Conservation (phyloP, 2,888 invertebrate genomes). For the Corythucha ciliata region DNA sequence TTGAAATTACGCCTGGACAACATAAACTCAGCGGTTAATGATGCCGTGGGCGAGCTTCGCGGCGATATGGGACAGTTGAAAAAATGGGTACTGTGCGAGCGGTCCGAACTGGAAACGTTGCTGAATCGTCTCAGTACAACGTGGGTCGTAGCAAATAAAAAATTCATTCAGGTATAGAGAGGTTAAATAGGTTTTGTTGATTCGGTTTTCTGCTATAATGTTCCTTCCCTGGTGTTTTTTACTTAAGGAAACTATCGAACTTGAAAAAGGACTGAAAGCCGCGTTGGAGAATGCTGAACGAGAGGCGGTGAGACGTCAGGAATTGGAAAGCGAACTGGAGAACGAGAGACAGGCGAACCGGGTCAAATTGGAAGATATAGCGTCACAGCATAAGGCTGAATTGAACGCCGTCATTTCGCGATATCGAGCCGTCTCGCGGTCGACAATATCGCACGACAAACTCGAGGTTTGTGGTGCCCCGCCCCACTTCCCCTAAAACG, state of each 20-base stretch:
- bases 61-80: conserved; percentile 28
- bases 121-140: conserved; percentile 26
- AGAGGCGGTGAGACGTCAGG: too few relatives aligned
- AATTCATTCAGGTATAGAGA: conserved; percentile 19
- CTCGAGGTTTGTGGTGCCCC: conserved; percentile 6
- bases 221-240: too few relatives aligned
- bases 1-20: conserved; percentile 16
- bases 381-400: conserved; percentile 50
- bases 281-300: conserved; percentile 13
- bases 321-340: conserved; percentile 14
- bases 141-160: conserved; percentile 25
- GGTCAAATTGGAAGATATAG: conserved; percentile 11
- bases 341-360: conserved; percentile 9
- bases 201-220: neutral
- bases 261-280: conserved; percentile 16
- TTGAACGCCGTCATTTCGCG: conserved; percentile 42
- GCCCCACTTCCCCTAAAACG: neutral
- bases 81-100: conserved; percentile 31
- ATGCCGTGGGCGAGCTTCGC: conserved; percentile 25
- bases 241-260: too few relatives aligned
- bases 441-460: too few relatives aligned
- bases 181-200: neutral
- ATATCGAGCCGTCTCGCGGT: too few relatives aligned
- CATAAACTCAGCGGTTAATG: conserved; percentile 22
- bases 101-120: conserved; percentile 29